Percentiles rank a stretch among this genome's conserved stretches.
Evolutionary conservation across 2,113 vertebrate species (phyloP).

Genomic region (Capreolus pygargus): DNA sequence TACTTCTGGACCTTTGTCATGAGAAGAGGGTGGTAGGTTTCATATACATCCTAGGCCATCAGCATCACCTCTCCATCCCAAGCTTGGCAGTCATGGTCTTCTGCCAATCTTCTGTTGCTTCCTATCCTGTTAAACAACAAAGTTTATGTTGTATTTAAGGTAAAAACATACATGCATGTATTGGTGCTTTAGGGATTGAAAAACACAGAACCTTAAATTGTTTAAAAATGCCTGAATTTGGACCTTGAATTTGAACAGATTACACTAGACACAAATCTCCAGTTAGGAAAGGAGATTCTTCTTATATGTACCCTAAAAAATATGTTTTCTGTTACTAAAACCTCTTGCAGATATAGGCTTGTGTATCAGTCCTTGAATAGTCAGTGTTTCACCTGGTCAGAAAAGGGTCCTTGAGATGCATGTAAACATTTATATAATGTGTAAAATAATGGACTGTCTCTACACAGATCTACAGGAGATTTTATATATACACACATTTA

Average conservation of each 20-base stretch:
- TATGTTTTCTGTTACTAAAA: background rate
- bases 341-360: background rate
- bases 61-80: background rate
- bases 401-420: background rate
- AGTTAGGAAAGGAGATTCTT: background rate
- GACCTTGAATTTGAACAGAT: background rate
- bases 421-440: background rate
- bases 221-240: background rate
- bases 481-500: background rate
- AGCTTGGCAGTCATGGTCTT: background rate
- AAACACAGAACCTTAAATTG: background rate
- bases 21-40: background rate
- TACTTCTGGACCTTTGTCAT: background rate
- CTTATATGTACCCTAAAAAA: background rate
- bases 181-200: background rate
- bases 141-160: background rate
- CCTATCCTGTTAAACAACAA: background rate
- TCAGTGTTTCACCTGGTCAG: background rate
- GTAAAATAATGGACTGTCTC: background rate
- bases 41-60: background rate
- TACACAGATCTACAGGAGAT: background rate
- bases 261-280: background rate
- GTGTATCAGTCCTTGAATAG: background rate
- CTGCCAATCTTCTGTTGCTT: background rate
- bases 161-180: background rate